Evolutionary conservation across 2,888 invertebrate species (phyloP).

Genomic region (Macropis europaea): DNA sequence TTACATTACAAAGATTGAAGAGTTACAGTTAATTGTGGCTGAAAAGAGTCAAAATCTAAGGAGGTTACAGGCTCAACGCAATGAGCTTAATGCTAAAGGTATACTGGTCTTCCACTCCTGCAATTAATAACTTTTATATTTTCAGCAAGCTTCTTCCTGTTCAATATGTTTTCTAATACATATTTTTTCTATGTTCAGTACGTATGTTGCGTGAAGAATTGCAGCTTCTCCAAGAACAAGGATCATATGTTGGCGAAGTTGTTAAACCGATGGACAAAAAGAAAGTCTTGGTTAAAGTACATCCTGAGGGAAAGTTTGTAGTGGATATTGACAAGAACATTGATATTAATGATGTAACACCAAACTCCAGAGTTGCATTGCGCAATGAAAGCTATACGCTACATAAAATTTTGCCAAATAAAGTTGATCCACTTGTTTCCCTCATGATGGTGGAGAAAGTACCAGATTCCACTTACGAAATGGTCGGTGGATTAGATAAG

Average conservation of each 20-base stretch:
- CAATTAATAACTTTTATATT: background rate
- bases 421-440: slow-evolving; percentile 99
- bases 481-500: slow-evolving; percentile 99
- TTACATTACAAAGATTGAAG: slow-evolving; percentile 98
- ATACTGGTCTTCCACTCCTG: slow-evolving; percentile 31
- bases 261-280: slow-evolving; percentile 99
- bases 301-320: slow-evolving; percentile 99
- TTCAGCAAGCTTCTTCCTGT: background rate
- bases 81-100: slow-evolving; percentile 99
- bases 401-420: slow-evolving; percentile 99
- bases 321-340: slow-evolving; percentile 99
- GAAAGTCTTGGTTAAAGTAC: slow-evolving; percentile 99
- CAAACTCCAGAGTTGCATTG: slow-evolving; percentile 98
- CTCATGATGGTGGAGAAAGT: slow-evolving; percentile 99
- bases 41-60: slow-evolving; percentile 98
- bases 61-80: slow-evolving; percentile 97
- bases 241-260: slow-evolving; percentile 99
- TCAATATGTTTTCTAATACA: background rate
- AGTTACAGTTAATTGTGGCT: slow-evolving; percentile 96
- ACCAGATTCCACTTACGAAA: slow-evolving; percentile 99
- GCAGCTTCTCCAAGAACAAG: slow-evolving; percentile 97
- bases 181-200: slow-evolving; percentile 82
- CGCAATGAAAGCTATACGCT: slow-evolving; percentile 99
- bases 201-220: slow-evolving; percentile 98
- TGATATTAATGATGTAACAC: slow-evolving; percentile 98